phyloP scores from a whole-genome alignment of 2,797 vertebrate species.

The Anguilla anguilla region DNA sequence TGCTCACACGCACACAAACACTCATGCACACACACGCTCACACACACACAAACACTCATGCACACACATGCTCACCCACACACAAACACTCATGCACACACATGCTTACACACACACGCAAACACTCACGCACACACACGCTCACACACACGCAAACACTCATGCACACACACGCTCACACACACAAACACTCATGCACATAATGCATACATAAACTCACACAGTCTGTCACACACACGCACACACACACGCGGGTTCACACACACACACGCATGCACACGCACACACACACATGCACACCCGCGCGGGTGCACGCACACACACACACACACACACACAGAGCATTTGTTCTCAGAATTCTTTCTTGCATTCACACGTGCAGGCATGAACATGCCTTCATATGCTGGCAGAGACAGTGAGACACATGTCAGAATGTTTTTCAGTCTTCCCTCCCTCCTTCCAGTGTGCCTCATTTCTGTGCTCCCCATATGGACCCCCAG shows the following conservation, averaged over 20 bases:
- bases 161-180: too few relatives aligned
- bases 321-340: conserved; percentile 23
- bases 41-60: background rate
- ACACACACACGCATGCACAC: background rate
- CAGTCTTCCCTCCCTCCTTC: background rate
- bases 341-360: background rate
- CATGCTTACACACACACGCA: too few relatives aligned
- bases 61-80: background rate
- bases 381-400: background rate
- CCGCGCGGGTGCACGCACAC: conserved; percentile 14
- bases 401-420: background rate
- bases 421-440: background rate
- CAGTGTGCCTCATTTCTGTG: background rate
- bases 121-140: too few relatives aligned
- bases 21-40: background rate
- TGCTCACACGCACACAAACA: background rate
- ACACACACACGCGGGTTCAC: background rate
- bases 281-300: conserved; percentile 18
- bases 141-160: too few relatives aligned
- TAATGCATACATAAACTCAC: background rate
- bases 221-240: background rate
- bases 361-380: background rate
- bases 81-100: background rate
- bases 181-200: too few relatives aligned
- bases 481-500: background rate